These are phyloP conservation scores for Syngnathoides biaculeatus DNA, from an alignment of 2,113 vertebrate genomes.

Conservation along the genomic window DNA sequence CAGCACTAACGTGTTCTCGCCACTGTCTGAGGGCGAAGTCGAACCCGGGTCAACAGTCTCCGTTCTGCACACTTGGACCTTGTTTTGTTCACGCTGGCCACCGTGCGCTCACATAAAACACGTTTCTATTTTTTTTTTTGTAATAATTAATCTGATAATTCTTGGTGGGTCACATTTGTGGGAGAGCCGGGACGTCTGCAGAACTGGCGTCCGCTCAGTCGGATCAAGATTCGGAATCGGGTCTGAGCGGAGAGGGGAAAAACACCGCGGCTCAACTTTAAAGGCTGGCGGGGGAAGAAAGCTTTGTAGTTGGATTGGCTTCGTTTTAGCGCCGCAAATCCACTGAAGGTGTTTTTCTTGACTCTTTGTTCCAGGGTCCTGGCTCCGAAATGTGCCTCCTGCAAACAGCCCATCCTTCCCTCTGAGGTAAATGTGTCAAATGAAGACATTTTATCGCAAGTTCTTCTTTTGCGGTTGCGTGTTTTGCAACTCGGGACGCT, in stretches of 20 bases:
- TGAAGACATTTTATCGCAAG: not conserved
- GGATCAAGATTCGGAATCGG: slow-evolving; percentile 9
- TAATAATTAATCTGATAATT: slow-evolving; percentile 15
- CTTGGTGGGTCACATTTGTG: slow-evolving; percentile 26
- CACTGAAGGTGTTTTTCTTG: slow-evolving; percentile 6
- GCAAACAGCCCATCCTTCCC: slow-evolving; percentile 89
- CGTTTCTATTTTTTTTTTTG: slow-evolving; percentile 20
- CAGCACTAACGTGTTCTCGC: slow-evolving; percentile 33
- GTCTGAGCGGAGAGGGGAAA: not conserved
- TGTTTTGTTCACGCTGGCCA: slow-evolving; percentile 55
- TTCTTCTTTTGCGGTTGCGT: not conserved
- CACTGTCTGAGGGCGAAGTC: slow-evolving; percentile 37
- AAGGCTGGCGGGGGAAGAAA: slow-evolving; percentile 3
- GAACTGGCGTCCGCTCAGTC: slow-evolving; percentile 32
- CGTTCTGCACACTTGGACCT: slow-evolving; percentile 34
- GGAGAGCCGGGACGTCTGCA: slow-evolving; percentile 55
- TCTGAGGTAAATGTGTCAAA: slow-evolving; percentile 78
- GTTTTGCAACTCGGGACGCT: not conserved
- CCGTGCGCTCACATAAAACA: slow-evolving; percentile 34
- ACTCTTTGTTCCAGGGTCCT: slow-evolving; percentile 75
- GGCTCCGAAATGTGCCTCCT: slow-evolving; percentile 92
- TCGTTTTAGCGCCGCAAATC: not conserved
- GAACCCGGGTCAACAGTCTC: slow-evolving; percentile 40
- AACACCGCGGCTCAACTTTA: not conserved
- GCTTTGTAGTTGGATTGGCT: slow-evolving; percentile 1